A percentile compares a stretch with the other conserved stretches of the same genome.
Conservation (phyloP, 2,797 vertebrate genomes). For the Tangara arthus region DNA sequence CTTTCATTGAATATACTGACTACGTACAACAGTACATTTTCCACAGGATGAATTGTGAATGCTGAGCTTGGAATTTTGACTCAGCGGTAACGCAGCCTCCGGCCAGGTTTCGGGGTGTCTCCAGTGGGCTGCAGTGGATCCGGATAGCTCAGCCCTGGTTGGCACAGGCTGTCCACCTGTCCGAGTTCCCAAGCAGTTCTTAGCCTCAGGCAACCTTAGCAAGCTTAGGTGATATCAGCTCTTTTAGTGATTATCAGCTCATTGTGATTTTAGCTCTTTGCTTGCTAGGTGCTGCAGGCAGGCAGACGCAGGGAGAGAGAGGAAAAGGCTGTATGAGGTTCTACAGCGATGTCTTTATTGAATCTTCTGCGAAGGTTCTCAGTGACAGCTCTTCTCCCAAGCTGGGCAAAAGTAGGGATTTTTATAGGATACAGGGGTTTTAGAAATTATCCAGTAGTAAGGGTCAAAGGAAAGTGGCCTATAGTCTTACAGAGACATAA, state of each 20-base stretch:
- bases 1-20: not conserved
- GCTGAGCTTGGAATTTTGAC: not conserved
- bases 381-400: not conserved
- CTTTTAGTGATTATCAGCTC: not conserved
- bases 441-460: not conserved
- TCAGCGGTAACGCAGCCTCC: accelerated
- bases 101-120: not conserved
- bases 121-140: not conserved
- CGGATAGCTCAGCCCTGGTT: not conserved
- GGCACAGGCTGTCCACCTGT: not conserved
- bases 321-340: not conserved
- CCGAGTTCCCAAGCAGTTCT: not conserved
- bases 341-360: not conserved
- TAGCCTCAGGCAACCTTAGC: not conserved
- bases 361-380: not conserved
- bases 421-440: not conserved
- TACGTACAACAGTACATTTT: not conserved
- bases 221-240: not conserved
- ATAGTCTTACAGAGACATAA: not conserved
- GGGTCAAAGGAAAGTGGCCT: not conserved
- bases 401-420: not conserved
- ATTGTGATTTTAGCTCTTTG: not conserved
- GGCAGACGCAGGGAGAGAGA: not conserved
- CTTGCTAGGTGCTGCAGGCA: not conserved
- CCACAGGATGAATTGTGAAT: not conserved